These are phyloP conservation scores for Gobio occitaniae DNA, from an alignment of 2,797 vertebrate genomes.

Conservation along the genomic window DNA sequence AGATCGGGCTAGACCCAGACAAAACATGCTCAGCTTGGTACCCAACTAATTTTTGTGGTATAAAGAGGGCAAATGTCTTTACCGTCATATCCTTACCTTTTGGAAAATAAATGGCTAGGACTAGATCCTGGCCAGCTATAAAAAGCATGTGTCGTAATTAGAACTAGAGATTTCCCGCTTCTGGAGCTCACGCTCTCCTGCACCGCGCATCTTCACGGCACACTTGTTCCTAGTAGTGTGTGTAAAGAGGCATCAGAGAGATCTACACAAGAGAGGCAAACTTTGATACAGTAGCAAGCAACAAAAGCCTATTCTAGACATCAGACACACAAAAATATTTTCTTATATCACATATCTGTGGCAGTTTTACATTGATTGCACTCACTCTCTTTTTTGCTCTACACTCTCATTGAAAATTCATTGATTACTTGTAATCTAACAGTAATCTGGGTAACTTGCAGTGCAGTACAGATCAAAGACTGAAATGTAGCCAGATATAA, in stretches of 20 bases:
- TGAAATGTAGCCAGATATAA: neutral
- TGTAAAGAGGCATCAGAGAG: slow-evolving; percentile 72
- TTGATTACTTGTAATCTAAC: neutral
- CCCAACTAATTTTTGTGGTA: neutral
- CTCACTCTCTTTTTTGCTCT: neutral
- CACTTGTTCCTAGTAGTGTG: slow-evolving; percentile 79
- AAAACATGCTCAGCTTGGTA: slow-evolving; percentile 58
- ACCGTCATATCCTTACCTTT: neutral
- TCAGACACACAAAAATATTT: neutral
- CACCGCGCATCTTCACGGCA: slow-evolving; percentile 72
- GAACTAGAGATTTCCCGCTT: slow-evolving; percentile 21
- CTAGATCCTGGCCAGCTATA: slow-evolving; percentile 30
- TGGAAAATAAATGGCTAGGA: slow-evolving; percentile 16
- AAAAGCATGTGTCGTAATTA: slow-evolving; percentile 47
- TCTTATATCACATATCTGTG: neutral
- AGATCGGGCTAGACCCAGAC: slow-evolving; percentile 67
- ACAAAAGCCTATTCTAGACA: slow-evolving; percentile 22
- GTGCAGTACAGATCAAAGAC: neutral
- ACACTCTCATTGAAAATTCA: neutral
- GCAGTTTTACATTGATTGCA: neutral
- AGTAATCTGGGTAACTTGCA: neutral
- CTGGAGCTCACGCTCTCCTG: slow-evolving; percentile 45
- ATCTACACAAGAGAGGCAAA: slow-evolving; percentile 46
- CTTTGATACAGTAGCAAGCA: slow-evolving; percentile 51
- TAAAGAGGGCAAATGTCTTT: neutral